phyloP scores from a whole-genome alignment of 92 coral and sea anemone species.

The Virgularia gustaviana region DNA sequence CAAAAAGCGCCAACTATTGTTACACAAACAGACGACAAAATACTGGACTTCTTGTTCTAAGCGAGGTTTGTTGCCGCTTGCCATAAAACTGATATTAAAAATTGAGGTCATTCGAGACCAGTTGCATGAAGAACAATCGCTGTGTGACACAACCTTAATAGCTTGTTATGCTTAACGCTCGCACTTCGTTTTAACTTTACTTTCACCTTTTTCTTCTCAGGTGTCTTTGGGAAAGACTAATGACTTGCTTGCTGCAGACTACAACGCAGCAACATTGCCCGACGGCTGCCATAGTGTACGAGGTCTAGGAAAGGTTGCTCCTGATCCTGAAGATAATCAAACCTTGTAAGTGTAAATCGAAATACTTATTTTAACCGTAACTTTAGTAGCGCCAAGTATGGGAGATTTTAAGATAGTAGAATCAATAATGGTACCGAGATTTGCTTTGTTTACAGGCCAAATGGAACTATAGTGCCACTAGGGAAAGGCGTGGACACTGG shows the following conservation, averaged over 20 bases:
- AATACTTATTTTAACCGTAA: background rate
- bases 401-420: too few species aligned
- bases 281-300: constrained; percentile 80
- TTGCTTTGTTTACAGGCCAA: constrained; percentile 54
- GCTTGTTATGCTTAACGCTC: background rate
- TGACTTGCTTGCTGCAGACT: constrained; percentile 73
- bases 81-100: background rate
- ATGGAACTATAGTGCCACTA: constrained; percentile 76
- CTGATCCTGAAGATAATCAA: constrained; percentile 62
- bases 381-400: too few species aligned
- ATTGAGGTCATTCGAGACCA: too few species aligned
- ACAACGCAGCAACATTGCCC: constrained; percentile 70
- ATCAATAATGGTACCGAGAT: background rate
- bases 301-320: constrained; percentile 80
- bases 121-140: background rate
- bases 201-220: constrained; percentile 44
- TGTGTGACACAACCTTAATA: background rate
- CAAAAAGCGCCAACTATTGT: constrained; percentile 95
- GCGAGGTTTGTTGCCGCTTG: constrained; percentile 59
- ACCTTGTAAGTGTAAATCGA: constrained; percentile 43
- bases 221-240: constrained; percentile 83
- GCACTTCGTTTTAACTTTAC: too few species aligned
- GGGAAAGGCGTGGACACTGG: constrained; percentile 75
- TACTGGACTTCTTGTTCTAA: constrained; percentile 76
- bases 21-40: constrained; percentile 78